Evolutionary conservation across 2,888 invertebrate species (phyloP), one percentile per base, ranked within the genome.

Genomic region (Toxonevra muliebris): DNA sequence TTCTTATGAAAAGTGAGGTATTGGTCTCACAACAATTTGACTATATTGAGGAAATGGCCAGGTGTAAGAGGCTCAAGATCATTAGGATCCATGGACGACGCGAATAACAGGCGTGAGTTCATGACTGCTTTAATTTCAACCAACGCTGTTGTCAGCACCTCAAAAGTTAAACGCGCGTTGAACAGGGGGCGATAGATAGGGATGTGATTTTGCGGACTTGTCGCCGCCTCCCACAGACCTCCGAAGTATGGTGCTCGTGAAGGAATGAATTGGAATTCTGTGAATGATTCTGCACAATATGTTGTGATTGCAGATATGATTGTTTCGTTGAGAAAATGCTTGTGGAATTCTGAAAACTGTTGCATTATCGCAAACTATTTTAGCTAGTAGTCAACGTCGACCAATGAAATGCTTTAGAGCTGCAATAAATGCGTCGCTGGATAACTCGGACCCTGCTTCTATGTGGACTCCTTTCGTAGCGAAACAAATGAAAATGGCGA

Each of bases 161-260:
- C 73, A 20, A 70, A 70, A 7, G 74, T 67, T 0, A 73, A 42
- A 2, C 58, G 30, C 0, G 72, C 63, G 4, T 62, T 69, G 8
- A 52, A 52, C 12, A 74, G 45, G 5, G 58, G 67, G 1, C 74
- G 60, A 15, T 17, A 19, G 1, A 73, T n/a, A n/a, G n/a, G n/a
- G 61, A 53, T 70, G 70, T n/a, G 60, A 65, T 48, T 72, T 71
- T 2, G 69, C 69, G 0, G 67, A 57, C 45, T 72, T 73, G 1
- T 61, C 65, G 2, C 55, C 65, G 1, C 43, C n/a, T 65, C 68
- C 65, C 70, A 70, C 11, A 70, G 42, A 17, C 69, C 71, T 10
- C 70, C 71, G 55, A 73, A 74, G 42, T 74, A 70, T 20, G 72
- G 70, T 9, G 71, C 67, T 45, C 72, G 61, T 10, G 71, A 71